phyloP scores from a whole-genome alignment of 2,797 vertebrate species.

The Mormyrops attenuatus region DNA sequence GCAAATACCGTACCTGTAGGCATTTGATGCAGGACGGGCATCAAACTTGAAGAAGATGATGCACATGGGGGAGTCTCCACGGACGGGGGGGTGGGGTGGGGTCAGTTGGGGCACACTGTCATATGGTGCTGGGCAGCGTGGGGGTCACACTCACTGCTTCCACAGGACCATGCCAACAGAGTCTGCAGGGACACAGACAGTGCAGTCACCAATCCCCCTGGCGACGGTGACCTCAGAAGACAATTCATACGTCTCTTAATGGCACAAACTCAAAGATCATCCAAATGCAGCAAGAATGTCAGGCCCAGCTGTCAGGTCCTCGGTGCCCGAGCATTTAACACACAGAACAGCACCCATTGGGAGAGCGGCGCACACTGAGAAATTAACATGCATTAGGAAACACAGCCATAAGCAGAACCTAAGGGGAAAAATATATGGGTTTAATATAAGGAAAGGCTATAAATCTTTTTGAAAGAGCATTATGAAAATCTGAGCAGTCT shows the following conservation, averaged over 20 bases:
- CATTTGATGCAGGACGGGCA: conserved; percentile 87
- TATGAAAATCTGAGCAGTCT: background rate
- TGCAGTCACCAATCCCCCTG: background rate
- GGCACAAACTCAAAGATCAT: background rate
- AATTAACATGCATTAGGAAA: background rate
- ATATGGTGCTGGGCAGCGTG: conserved; percentile 34
- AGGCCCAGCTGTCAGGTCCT: background rate
- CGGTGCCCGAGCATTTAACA: background rate
- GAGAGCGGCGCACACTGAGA: background rate
- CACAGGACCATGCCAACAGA: conserved; percentile 29
- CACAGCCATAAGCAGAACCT: background rate
- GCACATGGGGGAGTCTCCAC: conserved; percentile 73
- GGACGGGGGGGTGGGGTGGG: conserved; percentile 22
- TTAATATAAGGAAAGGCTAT: background rate
- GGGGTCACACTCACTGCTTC: conserved; percentile 30
- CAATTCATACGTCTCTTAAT: background rate
- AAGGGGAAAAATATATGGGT: background rate
- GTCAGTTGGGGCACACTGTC: conserved; percentile 23
- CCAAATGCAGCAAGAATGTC: background rate
- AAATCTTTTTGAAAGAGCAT: background rate
- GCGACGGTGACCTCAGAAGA: background rate
- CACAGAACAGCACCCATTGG: background rate
- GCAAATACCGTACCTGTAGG: conserved; percentile 81
- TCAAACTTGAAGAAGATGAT: conserved; percentile 98
- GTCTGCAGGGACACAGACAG: conserved; percentile 35